These are phyloP conservation scores for Kryptolebias marmoratus DNA, from an alignment of 2,113 vertebrate species.

Conservation along the genomic window DNA sequence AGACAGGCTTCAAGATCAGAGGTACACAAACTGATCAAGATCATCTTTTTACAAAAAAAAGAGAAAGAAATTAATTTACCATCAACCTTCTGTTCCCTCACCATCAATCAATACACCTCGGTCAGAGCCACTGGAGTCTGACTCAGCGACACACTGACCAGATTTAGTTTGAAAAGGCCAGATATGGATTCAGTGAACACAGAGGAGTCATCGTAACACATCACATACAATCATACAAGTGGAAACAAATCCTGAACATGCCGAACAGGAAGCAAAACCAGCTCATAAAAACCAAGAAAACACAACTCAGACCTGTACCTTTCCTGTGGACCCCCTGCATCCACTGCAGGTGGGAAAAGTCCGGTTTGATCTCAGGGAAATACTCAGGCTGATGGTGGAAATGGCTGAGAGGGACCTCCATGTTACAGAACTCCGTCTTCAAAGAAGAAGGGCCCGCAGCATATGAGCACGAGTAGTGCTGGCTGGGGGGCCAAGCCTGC, in stretches of 20 bases:
- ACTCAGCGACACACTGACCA: slow-evolving; percentile 13
- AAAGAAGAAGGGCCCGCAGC: slow-evolving; percentile 82
- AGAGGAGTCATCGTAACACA: not conserved
- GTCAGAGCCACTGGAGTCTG: slow-evolving; percentile 9
- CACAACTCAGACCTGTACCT: slow-evolving; percentile 81
- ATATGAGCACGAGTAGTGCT: slow-evolving; percentile 89
- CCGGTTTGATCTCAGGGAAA: slow-evolving; percentile 88
- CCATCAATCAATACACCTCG: slow-evolving; percentile 72
- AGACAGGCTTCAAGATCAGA: not conserved
- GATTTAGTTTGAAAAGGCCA: slow-evolving; percentile 41
- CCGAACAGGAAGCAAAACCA: not conserved
- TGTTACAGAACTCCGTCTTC: slow-evolving; percentile 90
- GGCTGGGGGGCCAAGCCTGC: slow-evolving; percentile 89
- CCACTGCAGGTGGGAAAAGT: slow-evolving; percentile 91
- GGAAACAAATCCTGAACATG: no score
- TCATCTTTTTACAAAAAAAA: slow-evolving; percentile 4
- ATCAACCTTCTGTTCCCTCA: slow-evolving; percentile 72
- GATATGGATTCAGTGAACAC: slow-evolving; percentile 46
- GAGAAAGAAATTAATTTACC: slow-evolving; percentile 24
- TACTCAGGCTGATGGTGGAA: slow-evolving; percentile 88
- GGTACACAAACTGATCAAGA: slow-evolving; percentile 68
- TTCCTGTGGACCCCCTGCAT: slow-evolving; percentile 88
- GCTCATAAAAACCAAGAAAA: not conserved
- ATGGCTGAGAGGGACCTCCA: slow-evolving; percentile 90
- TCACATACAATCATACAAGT: not conserved